Base-by-base conservation (phyloP, 2,888 invertebrate genomes). In the Nezara viridula region DNA sequence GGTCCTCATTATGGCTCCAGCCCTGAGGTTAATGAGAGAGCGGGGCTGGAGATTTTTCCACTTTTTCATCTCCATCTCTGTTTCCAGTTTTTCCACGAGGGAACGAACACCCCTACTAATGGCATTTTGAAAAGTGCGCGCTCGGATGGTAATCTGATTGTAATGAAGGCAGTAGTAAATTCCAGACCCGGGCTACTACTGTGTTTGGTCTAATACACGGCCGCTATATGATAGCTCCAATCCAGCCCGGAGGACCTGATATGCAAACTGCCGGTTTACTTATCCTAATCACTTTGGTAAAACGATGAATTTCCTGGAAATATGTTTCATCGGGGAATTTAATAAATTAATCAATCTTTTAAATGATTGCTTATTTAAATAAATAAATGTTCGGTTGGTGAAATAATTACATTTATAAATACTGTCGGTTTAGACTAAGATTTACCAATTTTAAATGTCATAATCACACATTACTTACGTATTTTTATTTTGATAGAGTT, bases 161-260 rank as follows among this genome's bases (percentile, higher is more conserved):
- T 81, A 81, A 81, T 81, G 81, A 81, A 81, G 81, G 81, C 44
- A 44, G 81, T 47, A 81, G 81, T 81, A 47, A 81, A 81, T 81
- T 81, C 47, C 81, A 44, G 44, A 16, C 77, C 19, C 16, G 2
- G 60, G 32, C 66, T 73, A 37, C 32, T 73, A 73, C 66, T 37
- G 32, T 16, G 19, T 73, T 37, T 32, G 32, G 37, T 32, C 32
- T 73, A 37, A 37, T 73, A 73, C 66, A 73, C 66, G 27, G 21
- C 37, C 66, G 7, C 2, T 32, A 10, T 10, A 16, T 32, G 16
- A 60, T 60, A 27, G 60, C 32, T 37, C 19, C 66, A 19, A 73
- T 73, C 66, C 32, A 7, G 37, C 66, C 66, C 37, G 32, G 19
- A 73, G 66, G 32, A 73, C 32, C 60, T 27, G 60, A 60, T 60